A percentile compares a stretch with the other conserved stretches of the same genome.
Evolutionary conservation across 2,888 invertebrate genomes (phyloP).

Genomic region (Epirrhoe alternata): DNA sequence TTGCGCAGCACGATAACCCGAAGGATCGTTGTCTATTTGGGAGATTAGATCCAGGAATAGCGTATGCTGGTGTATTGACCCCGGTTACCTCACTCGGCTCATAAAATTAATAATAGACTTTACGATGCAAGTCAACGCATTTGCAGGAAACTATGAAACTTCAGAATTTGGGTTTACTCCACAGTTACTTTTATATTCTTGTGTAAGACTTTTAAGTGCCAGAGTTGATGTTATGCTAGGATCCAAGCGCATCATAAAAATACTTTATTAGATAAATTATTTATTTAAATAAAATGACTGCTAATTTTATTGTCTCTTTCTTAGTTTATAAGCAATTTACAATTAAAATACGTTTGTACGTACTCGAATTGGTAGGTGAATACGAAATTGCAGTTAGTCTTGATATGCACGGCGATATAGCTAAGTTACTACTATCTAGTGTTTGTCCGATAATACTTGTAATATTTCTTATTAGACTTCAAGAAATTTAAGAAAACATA

Average conservation of each 20-base stretch:
- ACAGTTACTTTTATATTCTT: neutral
- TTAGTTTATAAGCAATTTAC: no score
- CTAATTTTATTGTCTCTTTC: neutral
- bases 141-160: constrained; percentile 26
- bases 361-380: neutral
- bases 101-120: constrained; percentile 69
- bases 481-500: neutral
- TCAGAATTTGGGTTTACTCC: constrained; percentile 25
- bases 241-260: neutral
- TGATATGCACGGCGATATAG: neutral
- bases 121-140: constrained; percentile 34
- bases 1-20: constrained; percentile 10
- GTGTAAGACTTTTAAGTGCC: neutral
- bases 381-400: neutral
- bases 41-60: constrained; percentile 62
- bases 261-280: neutral
- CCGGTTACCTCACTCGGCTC: constrained; percentile 58
- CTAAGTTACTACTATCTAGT: neutral
- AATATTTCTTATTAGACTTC: neutral
- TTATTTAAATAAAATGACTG: neutral
- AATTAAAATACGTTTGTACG: no score
- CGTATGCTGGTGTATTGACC: constrained; percentile 63
- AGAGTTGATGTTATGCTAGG: no score
- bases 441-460: no score
- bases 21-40: constrained; percentile 47